Evolutionary conservation across 2,113 vertebrate species (phyloP).

Genomic region (Dissostichus mawsoni): DNA sequence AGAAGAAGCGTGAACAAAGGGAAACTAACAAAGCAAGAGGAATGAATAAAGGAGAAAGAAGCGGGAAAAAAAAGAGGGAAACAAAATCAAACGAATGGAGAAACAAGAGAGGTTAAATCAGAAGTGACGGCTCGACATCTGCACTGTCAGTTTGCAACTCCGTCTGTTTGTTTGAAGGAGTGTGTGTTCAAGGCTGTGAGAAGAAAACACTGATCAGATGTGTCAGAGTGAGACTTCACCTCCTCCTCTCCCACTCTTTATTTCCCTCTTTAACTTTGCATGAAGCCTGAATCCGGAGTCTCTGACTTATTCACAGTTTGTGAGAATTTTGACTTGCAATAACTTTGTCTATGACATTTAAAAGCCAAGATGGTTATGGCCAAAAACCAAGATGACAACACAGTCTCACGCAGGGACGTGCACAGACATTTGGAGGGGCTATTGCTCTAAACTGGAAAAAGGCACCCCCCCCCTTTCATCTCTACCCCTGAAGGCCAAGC

Average conservation of each 20-base stretch:
- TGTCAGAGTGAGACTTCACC: background rate
- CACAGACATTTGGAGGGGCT: no score
- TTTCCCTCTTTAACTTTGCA: background rate
- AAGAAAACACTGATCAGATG: background rate
- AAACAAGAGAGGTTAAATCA: background rate
- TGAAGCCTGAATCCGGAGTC: no score
- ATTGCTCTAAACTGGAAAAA: no score
- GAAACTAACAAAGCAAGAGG: background rate
- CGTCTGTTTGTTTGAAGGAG: background rate
- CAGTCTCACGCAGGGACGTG: no score
- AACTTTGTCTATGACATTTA: no score
- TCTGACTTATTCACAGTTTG: no score
- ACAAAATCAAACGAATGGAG: no score
- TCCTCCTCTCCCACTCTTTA: background rate
- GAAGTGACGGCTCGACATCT: slow-evolving; percentile 2
- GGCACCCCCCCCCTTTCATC: no score
- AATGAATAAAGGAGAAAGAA: background rate
- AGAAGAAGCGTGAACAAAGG: background rate
- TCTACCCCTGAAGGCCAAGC: no score
- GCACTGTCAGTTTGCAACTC: background rate
- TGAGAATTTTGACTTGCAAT: no score
- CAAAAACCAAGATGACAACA: background rate
- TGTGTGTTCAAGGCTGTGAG: background rate
- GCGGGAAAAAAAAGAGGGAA: no score
- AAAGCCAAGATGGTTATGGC: background rate